Evolutionary conservation across 2,888 invertebrate species (phyloP).

Genomic region (Campopleginae sp.): DNA sequence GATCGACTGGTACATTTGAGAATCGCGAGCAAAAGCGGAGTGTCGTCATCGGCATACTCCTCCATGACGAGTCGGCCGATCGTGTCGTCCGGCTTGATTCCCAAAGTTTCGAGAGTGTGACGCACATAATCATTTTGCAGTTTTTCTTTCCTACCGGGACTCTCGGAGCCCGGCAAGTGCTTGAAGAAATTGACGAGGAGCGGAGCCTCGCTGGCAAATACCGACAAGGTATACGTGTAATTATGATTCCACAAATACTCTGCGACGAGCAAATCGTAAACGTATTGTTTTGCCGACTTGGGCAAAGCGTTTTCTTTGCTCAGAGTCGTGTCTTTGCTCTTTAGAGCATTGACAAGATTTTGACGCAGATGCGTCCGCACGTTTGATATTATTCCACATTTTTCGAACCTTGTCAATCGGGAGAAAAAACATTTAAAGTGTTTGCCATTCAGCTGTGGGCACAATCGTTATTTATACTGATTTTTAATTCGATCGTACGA

Average conservation of each 20-base stretch:
- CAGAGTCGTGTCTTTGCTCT: constrained; percentile 76
- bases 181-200: constrained; percentile 79
- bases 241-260: constrained; percentile 82
- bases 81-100: constrained; percentile 76
- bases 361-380: constrained; percentile 81
- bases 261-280: constrained; percentile 81
- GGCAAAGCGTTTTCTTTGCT: constrained; percentile 71
- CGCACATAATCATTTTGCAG: constrained; percentile 79
- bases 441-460: not conserved
- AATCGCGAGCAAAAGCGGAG: constrained; percentile 79
- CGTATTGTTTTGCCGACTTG: constrained; percentile 81
- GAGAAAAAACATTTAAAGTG: not conserved
- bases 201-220: constrained; percentile 82
- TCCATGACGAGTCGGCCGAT: constrained; percentile 77
- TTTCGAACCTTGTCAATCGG: constrained; percentile 79
- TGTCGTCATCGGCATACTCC: constrained; percentile 76
- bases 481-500: not conserved
- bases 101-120: constrained; percentile 80
- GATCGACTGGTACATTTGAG: constrained; percentile 72
- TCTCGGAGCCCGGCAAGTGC: constrained; percentile 64
- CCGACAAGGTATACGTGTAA: constrained; percentile 81
- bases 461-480: not conserved
- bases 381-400: constrained; percentile 81
- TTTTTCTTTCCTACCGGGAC: constrained; percentile 71
- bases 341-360: constrained; percentile 81